Base-by-base conservation (phyloP, 2,797 vertebrate genomes). In the Cetoscarus ocellatus region DNA sequence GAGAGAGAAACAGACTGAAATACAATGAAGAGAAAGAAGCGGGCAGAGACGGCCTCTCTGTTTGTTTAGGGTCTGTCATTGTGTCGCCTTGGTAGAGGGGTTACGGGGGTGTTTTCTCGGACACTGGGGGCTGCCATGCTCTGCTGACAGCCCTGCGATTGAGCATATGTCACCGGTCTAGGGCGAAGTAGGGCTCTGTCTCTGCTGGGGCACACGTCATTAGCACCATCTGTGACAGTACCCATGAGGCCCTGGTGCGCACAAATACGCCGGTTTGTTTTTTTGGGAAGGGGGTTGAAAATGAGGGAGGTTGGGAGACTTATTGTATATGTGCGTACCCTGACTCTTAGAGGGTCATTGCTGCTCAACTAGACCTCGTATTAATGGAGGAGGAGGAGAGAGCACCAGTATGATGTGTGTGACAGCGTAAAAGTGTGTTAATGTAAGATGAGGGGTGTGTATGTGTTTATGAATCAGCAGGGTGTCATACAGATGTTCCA, bases 81-180 rank as follows among this genome's bases (percentile, higher is more conserved):
- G 89, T 88, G 89, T 80, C 44, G 61, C 47, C 19, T 60, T 52
- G 15, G 84, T 27, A 56, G 73, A 65, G 67, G 79, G 90, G 86
- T 89, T 85, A 88, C 58, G 14, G 76, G 86, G 82, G 72, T 71
- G 79, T 85, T 55, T n/a, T 85, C 75, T 82, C 50, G 87, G 89
- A 91, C 86, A 87, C 82, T 72, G 80, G 88, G 79, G 89, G 85
- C 84, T 59, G 83, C 77, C 42, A 62, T 80, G 79, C 77, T 86
- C 77, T 42, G 66, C 75, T 90, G 90, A 92, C 80, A 76, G 85
- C 83, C 84, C 86, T 85, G 88, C 77, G 87, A 93, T 90, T 61
- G 77, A 91, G 90, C 92, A 93, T 93, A 95, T 94, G 93, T 93
- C 90, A 92, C 86, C 83, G 88, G 87, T 93, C 92, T 91, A 88